Evolutionary conservation across 2,888 invertebrate species (phyloP).

Genomic region (Euzetes globulus): DNA sequence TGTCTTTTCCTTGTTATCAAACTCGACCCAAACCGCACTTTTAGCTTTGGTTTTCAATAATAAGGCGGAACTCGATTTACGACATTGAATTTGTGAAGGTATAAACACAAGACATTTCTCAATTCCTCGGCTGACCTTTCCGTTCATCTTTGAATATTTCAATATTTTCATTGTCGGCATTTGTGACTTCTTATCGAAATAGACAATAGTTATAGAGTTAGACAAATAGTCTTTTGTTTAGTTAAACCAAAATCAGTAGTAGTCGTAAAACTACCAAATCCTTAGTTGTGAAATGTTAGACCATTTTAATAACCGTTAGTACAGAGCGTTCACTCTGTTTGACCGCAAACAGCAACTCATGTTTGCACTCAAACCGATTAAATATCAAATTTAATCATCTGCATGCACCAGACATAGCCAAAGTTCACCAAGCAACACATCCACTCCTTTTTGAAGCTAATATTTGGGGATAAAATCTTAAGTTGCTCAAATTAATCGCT

Average conservation of each 20-base stretch:
- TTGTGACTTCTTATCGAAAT: not conserved
- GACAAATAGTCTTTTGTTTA: slow-evolving; percentile 2
- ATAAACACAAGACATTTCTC: slow-evolving; percentile 13
- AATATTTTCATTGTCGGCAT: slow-evolving; percentile 23
- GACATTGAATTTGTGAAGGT: slow-evolving; percentile 29
- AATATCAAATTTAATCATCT: too few relatives aligned
- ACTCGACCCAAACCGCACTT: slow-evolving; percentile 7
- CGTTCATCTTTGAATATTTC: slow-evolving; percentile 6
- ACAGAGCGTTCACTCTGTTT: not conserved
- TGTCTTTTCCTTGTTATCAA: slow-evolving; percentile 31
- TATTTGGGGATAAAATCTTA: too few relatives aligned
- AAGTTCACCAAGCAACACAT: too few relatives aligned
- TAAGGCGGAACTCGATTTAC: slow-evolving; percentile 29
- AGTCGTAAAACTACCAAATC: too few relatives aligned
- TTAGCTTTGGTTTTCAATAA: slow-evolving; percentile 30
- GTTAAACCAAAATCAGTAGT: too few relatives aligned
- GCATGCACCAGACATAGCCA: too few relatives aligned
- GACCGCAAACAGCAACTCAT: too few relatives aligned
- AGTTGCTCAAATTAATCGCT: too few relatives aligned
- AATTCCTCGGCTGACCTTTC: slow-evolving; percentile 4
- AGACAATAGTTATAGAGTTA: not conserved
- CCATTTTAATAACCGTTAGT: not conserved
- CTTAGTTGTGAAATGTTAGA: slow-evolving; percentile 11
- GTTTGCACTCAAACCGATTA: too few relatives aligned
- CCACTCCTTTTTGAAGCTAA: too few relatives aligned